Evolutionary conservation across 1,140 invertebrate species (phyloP), one percentile per base, ranked within the genome.

Genomic region (Plodia interpunctella): DNA sequence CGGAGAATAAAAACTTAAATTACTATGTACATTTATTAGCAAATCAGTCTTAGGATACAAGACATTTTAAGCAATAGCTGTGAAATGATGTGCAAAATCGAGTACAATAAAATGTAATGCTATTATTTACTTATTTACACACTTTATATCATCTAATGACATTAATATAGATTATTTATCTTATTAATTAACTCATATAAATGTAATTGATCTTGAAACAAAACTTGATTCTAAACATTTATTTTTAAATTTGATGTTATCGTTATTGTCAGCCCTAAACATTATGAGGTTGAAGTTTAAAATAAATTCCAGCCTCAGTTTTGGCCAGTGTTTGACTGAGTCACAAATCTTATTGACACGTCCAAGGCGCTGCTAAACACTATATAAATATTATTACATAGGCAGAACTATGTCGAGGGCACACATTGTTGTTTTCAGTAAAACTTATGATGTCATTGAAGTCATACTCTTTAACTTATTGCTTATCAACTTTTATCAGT

Each of bases 341-440:
- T 15, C 13, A 44, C 13, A 44, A 44, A 44, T 44, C 51, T 50
- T 55, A 55, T 57, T 58, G 49, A 44, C 52, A 55, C 52, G 10
- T 35, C 50, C 35, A 49, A 59, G 56, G 32, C 51, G 35, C 17
- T n/a, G 52, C 54, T 35, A 57, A 49, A 49, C 55, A 59, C 57
- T 56, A 49, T 18, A 20, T 11, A 50, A 55, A 56, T 25, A 58
- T 38, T 49, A 38, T 38, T 49, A 38, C 32, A 59, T 59, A 50
- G n/a, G 13, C n/a, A 59, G 53, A 59, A 53, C 35, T 59, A 51
- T 59, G 57, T 52, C 57, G 52, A 59, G 57, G 57, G 38, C 13
- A 44, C 15, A 44, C 10, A 44, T 44, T 44, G 3, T 44, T 3
- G 13, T 44, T 44, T 44, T 44, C 13, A 17, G 13, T 15, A 17